Evolutionary conservation across 1,140 invertebrate species (phyloP).

Genomic region (Dendrolimus kikuchii): DNA sequence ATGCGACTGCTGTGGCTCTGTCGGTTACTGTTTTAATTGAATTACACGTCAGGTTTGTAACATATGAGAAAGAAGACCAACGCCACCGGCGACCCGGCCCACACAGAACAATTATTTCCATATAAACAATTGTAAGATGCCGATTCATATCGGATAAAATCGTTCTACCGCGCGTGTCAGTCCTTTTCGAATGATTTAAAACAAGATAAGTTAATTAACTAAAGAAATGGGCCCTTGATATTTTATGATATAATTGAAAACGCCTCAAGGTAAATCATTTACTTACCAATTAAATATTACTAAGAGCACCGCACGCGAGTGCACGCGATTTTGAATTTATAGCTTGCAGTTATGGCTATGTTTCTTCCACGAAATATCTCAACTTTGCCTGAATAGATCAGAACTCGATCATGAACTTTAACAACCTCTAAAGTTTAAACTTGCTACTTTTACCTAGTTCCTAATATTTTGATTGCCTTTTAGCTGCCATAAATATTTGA

Average conservation of each 20-base stretch:
- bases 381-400: conserved; percentile 39
- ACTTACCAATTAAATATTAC: too few species aligned
- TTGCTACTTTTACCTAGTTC: conserved; percentile 33
- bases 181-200: conserved; percentile 38
- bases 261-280: conserved; percentile 20
- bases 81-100: conserved; percentile 29
- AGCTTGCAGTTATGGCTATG: conserved; percentile 25
- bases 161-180: conserved; percentile 30
- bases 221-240: conserved; percentile 1
- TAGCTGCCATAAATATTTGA: neutral
- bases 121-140: conserved; percentile 48
- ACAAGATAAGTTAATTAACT: conserved; percentile 46
- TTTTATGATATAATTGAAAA: conserved; percentile 35
- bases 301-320: too few species aligned
- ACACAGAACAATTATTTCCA: conserved; percentile 44
- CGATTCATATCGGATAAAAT: conserved; percentile 49
- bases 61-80: conserved; percentile 35
- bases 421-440: conserved; percentile 45
- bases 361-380: conserved; percentile 44
- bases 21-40: conserved; percentile 58
- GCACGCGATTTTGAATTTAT: conserved; percentile 18
- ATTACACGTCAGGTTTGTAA: conserved; percentile 43
- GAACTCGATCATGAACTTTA: conserved; percentile 58
- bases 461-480: conserved; percentile 30
- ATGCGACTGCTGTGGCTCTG: conserved; percentile 38